Percentiles rank a stretch among this genome's conserved stretches.
phyloP scores from a whole-genome alignment of 2,797 vertebrate species.

The Propithecus deckenii region DNA sequence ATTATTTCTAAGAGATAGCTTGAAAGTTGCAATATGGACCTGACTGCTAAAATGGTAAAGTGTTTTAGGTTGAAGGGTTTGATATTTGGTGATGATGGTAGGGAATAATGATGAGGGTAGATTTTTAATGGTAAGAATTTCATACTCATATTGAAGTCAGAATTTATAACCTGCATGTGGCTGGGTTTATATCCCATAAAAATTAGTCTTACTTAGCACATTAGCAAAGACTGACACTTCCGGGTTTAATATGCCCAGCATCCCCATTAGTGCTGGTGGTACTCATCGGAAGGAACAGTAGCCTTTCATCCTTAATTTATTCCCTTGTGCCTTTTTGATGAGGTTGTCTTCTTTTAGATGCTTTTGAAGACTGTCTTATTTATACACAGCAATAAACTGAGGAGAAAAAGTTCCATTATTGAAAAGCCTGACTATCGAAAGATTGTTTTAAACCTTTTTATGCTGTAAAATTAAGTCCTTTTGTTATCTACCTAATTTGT shows the following conservation, averaged over 20 bases:
- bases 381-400: neutral
- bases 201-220: conserved; percentile 10
- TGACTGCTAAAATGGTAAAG: neutral
- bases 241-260: neutral
- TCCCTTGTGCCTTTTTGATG: conserved; percentile 61
- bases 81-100: neutral
- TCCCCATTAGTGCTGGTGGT: conserved; percentile 13
- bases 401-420: neutral
- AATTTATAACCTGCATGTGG: neutral
- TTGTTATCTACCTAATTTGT: neutral
- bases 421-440: conserved; percentile 26
- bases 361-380: conserved; percentile 41
- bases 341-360: conserved; percentile 59
- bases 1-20: neutral
- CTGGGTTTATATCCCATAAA: neutral
- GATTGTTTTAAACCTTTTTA: conserved; percentile 7
- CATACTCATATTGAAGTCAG: neutral
- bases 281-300: conserved; percentile 36
- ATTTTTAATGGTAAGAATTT: conserved; percentile 3
- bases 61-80: conserved; percentile 24
- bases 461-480: neutral
- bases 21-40: neutral
- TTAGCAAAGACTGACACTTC: conserved; percentile 23
- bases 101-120: neutral
- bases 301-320: conserved; percentile 75